phyloP scores from a whole-genome alignment of 2,888 invertebrate genomes.

The Micoletzkya japonica region DNA sequence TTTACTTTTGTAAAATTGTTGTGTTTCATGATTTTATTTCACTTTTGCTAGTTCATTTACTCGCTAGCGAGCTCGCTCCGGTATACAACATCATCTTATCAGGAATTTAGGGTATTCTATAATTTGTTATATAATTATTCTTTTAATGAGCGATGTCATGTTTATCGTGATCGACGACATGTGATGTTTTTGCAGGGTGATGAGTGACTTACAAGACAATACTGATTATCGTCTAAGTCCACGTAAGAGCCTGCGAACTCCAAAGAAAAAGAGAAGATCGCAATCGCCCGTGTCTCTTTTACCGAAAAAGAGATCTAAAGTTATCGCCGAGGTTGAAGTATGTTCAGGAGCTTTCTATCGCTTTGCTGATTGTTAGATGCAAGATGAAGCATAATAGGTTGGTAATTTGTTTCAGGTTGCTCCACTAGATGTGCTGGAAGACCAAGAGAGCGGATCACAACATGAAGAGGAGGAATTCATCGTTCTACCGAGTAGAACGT shows the following conservation, averaged over 20 bases:
- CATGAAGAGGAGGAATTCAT: no score
- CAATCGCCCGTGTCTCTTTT: constrained; percentile 9
- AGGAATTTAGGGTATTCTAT: no score
- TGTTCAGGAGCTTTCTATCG: not conserved
- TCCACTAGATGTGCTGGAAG: not conserved
- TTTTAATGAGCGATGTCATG: no score
- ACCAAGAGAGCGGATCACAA: no score
- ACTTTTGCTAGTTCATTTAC: no score
- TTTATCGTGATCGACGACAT: not conserved
- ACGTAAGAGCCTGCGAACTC: constrained; percentile 22
- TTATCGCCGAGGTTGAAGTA: not conserved
- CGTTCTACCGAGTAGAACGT: no score
- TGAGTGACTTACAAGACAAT: constrained; percentile 3
- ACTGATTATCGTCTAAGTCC: constrained; percentile 16
- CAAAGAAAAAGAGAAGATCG: constrained; percentile 23
- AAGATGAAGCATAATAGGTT: not conserved
- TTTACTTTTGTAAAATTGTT: no score
- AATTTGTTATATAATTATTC: no score
- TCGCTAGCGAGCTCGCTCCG: no score
- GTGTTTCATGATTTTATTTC: no score
- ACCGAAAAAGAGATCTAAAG: not conserved
- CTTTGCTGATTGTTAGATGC: not conserved
- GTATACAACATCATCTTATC: no score
- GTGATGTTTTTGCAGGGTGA: not conserved
- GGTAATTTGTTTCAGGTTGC: not conserved